A percentile compares a stretch with the other conserved stretches of the same genome.
Conservation (phyloP, 1,140 invertebrate genomes). For the Latrodectus geometricus region DNA sequence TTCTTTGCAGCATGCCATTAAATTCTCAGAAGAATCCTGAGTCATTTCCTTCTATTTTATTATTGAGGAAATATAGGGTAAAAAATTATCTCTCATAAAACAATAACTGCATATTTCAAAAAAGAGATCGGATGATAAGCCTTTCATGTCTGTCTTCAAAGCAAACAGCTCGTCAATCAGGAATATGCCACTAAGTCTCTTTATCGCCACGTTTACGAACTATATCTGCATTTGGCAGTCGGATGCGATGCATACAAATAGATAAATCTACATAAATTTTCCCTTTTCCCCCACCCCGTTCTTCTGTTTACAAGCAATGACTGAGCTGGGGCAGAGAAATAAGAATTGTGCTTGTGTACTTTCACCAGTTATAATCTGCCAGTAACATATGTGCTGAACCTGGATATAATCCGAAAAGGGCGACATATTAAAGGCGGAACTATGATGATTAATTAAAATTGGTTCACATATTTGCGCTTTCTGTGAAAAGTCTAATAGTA, state of each 20-base stretch:
- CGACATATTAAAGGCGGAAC: slow-evolving; percentile 59
- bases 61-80: neutral
- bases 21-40: neutral
- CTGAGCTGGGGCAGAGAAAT: slow-evolving; percentile 31
- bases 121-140: neutral
- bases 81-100: neutral
- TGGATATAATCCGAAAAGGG: slow-evolving; percentile 8
- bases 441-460: slow-evolving; percentile 60
- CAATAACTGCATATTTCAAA: neutral
- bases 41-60: neutral
- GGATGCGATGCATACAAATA: slow-evolving; percentile 56
- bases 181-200: neutral
- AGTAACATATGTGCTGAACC: slow-evolving; percentile 52
- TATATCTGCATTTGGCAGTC: slow-evolving; percentile 44
- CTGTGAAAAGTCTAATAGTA: slow-evolving; percentile 22
- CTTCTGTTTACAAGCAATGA: slow-evolving; percentile 56
- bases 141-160: neutral
- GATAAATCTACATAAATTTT: slow-evolving; percentile 62
- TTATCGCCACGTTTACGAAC: neutral
- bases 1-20: neutral
- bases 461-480: slow-evolving; percentile 44
- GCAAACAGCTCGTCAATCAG: neutral
- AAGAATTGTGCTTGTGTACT: slow-evolving; percentile 41
- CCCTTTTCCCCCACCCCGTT: slow-evolving; percentile 50
- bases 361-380: slow-evolving; percentile 54